Evolutionary conservation across 2,113 vertebrate species (phyloP).

Genomic region (Calonectris borealis): DNA sequence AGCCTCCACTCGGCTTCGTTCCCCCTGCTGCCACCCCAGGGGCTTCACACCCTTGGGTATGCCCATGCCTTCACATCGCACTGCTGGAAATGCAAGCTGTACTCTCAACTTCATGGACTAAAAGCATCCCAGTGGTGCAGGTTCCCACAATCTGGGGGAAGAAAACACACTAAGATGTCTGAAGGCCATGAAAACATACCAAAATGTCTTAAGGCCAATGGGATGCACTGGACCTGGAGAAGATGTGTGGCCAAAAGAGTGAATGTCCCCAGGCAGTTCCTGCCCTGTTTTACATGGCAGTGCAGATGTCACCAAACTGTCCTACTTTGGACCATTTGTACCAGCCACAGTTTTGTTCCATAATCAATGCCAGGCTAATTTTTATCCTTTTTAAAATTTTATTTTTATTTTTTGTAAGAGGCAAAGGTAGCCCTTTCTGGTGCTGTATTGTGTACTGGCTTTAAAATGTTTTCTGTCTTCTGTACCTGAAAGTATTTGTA

Average conservation of each 20-base stretch:
- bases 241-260: background rate
- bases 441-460: background rate
- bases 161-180: background rate
- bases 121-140: background rate
- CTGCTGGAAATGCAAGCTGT: background rate
- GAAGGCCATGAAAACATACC: background rate
- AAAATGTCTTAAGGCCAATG: background rate
- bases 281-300: background rate
- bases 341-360: background rate
- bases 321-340: background rate
- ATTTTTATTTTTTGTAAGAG: background rate
- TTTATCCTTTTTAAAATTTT: background rate
- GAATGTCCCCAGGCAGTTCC: background rate
- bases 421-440: background rate
- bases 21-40: background rate
- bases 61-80: accelerated
- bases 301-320: background rate
- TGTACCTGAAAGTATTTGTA: background rate
- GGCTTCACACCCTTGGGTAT: background rate
- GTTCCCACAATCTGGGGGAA: background rate
- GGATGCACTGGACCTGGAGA: background rate
- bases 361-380: background rate
- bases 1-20: background rate
- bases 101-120: background rate
- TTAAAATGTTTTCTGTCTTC: background rate